Base-by-base conservation (phyloP, 1,140 invertebrate species). In the Theocolax elegans region DNA sequence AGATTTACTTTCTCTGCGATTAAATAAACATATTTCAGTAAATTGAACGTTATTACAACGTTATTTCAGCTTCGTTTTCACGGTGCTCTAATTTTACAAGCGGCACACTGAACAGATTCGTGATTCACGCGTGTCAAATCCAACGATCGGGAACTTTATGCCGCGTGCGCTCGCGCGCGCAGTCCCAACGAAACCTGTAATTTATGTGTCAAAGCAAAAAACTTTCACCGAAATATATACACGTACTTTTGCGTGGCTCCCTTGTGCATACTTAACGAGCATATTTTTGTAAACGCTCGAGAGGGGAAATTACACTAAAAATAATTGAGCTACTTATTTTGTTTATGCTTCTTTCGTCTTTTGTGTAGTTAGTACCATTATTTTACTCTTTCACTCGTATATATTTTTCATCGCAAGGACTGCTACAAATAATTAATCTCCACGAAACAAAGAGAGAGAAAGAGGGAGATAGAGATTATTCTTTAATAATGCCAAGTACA, bases 151-250 rank as follows among this genome's bases (percentile, higher is more conserved):
- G 13, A 51, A 17, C 56, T 35, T 35, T 35, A 35, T n/a, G 35
- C 62, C 40, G 51, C 27, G 19, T 35, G 38, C 51, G n/a, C n/a
- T n/a, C 2, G 15, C 13, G 15, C 3, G 42, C 6, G 42, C 42
- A 44, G 3, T 3, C n/a, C 42, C 7, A 44, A 44, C 10, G 19
- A 29, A 48, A 38, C 60, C 60, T 31, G 21, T 58, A 65, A 71
- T 71, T 71, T 71, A 58, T 44, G 12, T 65, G 74, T 76, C 75
- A 77, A 77, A 67, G 71, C 67, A 71, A 53, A 35, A 60, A 72
- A 79, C 76, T 79, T 78, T 79, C 72, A 72, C 76, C 71, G 35
- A 25, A 62, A 59, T 58, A 59, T 67, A 27, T 48, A 70, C 69
- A 42, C 27, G 42, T 62, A 64, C 38, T 42, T 51, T 53, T 29